phyloP scores from a whole-genome alignment of 2,888 invertebrate species.

The Onthophagus sagittarius region DNA sequence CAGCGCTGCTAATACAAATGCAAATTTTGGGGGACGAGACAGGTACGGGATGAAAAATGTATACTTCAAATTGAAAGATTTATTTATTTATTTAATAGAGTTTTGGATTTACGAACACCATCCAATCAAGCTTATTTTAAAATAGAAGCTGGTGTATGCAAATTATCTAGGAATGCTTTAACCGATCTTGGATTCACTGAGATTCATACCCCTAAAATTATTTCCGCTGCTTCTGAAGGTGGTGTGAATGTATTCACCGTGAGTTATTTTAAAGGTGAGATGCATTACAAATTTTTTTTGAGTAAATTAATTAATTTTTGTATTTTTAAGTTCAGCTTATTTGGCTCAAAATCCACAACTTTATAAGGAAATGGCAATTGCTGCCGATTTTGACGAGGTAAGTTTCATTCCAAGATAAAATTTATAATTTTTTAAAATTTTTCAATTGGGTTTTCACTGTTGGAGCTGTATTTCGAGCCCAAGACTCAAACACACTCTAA shows the following conservation, averaged over 20 bases:
- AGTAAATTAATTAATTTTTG: not conserved
- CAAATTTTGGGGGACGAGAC: too few species aligned
- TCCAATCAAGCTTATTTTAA: slow-evolving; percentile 97
- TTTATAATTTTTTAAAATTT: too few species aligned
- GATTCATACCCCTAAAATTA: slow-evolving; percentile 99
- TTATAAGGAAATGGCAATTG: slow-evolving; percentile 99
- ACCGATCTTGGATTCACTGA: slow-evolving; percentile 80
- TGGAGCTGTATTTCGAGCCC: slow-evolving; percentile 90
- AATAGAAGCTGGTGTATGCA: slow-evolving; percentile 87
- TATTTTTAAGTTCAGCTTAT: slow-evolving; percentile 68
- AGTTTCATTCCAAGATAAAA: too few species aligned
- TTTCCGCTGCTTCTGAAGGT: slow-evolving; percentile 96
- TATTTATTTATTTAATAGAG: too few species aligned
- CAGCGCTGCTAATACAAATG: too few species aligned
- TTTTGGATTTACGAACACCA: slow-evolving; percentile 89
- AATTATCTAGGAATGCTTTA: slow-evolving; percentile 87
- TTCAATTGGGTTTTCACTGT: slow-evolving; percentile 56
- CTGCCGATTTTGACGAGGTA: slow-evolving; percentile 93
- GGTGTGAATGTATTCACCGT: slow-evolving; percentile 94
- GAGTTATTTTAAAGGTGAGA: slow-evolving; percentile 79
- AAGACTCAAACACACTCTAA: slow-evolving; percentile 98
- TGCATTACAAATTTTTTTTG: not conserved
- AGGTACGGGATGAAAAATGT: too few species aligned
- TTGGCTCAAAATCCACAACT: slow-evolving; percentile 98
- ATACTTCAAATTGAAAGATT: too few species aligned